Evolutionary conservation across 1,140 invertebrate genomes (phyloP), one percentile per base, ranked within the genome.

Genomic region (Meloidogyne floridensis): DNA sequence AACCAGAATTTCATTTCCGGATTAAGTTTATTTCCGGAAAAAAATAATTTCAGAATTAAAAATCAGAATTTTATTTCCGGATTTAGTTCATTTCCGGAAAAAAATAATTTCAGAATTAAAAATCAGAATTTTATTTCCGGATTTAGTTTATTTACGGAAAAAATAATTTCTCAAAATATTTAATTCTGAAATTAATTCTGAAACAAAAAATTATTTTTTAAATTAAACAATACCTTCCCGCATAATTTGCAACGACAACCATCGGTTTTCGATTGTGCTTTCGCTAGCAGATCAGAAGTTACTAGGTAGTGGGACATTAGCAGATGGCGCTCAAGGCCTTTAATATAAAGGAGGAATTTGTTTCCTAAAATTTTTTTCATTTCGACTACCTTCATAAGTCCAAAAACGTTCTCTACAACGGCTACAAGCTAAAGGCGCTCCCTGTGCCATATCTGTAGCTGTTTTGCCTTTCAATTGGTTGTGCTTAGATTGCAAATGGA

Each of bases 281-380:
- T 95, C 89, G 96, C 95, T 90, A 96, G 95, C 94, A 97, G 95
- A 87, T 95, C 96, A 75, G 95, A 95, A 65, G 95, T 97, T 18
- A 97, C 95, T 59, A 97, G 92, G 69, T 95, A 95, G 90, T 97
- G 95, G 77, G 95, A 95, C 78, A 95, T 95, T 72, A 97, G 92
- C 84, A 97, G 92, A 93, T 97, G 95, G 87, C 95, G 92, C 91
- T 97, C 95, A 18, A 84, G n/a, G 9, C 72, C 72, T 80, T 51
- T 13, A 77, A 43, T 15, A 77, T 15, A n/a, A 77, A 15, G 4
- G 6, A 8, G 70, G 69, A 56, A 54, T 47, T 10, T 76, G 4
- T 47, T 47, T 47, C 47, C 47, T 6, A 47, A 47, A 47, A 47
- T 32, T 32, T 32, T 32, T 32, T 70, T 69, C 8, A 77, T 15